phyloP scores from a whole-genome alignment of 2,113 vertebrate genomes.

The Cyprinodon brontotheroides region DNA sequence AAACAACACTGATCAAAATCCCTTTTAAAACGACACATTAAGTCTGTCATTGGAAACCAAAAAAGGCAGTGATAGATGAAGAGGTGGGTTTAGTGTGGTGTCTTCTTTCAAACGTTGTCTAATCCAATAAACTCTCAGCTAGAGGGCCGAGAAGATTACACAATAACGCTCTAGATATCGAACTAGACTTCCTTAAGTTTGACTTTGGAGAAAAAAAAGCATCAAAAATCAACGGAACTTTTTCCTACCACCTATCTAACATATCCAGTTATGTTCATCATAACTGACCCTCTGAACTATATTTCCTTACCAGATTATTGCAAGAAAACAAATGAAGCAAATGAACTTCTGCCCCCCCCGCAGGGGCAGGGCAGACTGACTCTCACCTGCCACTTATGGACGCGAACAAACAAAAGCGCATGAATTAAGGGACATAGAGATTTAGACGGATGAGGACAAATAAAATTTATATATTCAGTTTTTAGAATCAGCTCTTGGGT shows the following conservation, averaged over 20 bases:
- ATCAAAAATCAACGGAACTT: background rate
- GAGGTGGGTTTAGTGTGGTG: background rate
- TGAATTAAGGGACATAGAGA: background rate
- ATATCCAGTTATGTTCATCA: background rate
- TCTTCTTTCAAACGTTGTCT: background rate
- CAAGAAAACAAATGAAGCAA: background rate
- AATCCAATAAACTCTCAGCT: background rate
- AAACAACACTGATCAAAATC: background rate
- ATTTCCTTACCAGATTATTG: background rate
- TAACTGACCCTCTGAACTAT: background rate
- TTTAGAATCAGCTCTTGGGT: background rate
- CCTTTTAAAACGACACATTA: background rate
- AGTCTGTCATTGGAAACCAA: background rate
- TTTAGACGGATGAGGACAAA: background rate
- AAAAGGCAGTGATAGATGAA: background rate
- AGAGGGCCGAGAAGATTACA: background rate
- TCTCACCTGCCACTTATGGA: slow-evolving; percentile 4
- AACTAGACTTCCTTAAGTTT: background rate
- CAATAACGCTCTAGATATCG: background rate
- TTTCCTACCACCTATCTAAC: background rate
- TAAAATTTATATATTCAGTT: background rate
- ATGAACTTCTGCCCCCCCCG: too few species aligned
- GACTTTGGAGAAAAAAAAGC: background rate
- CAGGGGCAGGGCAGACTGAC: background rate
- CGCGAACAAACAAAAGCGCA: slow-evolving; percentile 5